Percentiles rank a stretch among this genome's conserved stretches.
These are phyloP conservation scores for Lasioglossum malachurum DNA, from an alignment of 2,888 invertebrate genomes.

Conservation along the genomic window DNA sequence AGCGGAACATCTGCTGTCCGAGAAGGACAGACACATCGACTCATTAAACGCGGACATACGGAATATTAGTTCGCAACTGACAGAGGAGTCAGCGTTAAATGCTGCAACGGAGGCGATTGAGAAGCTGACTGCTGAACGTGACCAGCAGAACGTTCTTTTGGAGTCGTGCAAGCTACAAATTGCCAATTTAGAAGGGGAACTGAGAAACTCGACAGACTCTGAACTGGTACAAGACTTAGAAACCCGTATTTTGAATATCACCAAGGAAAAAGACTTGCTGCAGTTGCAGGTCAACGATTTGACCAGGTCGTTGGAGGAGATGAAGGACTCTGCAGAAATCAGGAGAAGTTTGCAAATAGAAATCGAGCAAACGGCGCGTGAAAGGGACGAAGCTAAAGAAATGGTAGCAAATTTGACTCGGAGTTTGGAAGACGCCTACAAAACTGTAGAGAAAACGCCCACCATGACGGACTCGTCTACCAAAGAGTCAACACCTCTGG, in stretches of 20 bases:
- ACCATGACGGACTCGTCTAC: background rate
- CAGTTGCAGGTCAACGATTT: constrained; percentile 77
- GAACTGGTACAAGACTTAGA: constrained; percentile 70
- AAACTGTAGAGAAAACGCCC: constrained; percentile 39
- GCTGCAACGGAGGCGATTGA: constrained; percentile 46
- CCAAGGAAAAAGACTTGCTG: constrained; percentile 73
- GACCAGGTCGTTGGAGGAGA: constrained; percentile 66
- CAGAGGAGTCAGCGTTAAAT: constrained; percentile 34
- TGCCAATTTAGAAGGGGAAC: constrained; percentile 68
- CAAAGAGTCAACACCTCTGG: constrained; percentile 22
- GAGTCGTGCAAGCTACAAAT: constrained; percentile 68
- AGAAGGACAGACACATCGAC: constrained; percentile 62
- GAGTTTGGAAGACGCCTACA: constrained; percentile 86
- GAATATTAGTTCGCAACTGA: constrained; percentile 64
- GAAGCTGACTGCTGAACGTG: constrained; percentile 56
- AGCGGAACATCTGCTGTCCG: constrained; percentile 43
- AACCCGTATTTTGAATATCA: constrained; percentile 56
- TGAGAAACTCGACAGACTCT: constrained; percentile 60
- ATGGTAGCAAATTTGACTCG: constrained; percentile 89
- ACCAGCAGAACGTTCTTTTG: constrained; percentile 59
- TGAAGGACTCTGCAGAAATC: constrained; percentile 56
- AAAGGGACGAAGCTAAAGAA: constrained; percentile 89
- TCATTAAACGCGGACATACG: constrained; percentile 61
- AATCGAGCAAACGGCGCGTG: constrained; percentile 58
- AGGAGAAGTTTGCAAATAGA: constrained; percentile 63